A percentile compares a stretch with the other conserved stretches of the same genome.
These are phyloP conservation scores for Sula dactylatra DNA, from an alignment of 2,113 vertebrate genomes.

Conservation along the genomic window DNA sequence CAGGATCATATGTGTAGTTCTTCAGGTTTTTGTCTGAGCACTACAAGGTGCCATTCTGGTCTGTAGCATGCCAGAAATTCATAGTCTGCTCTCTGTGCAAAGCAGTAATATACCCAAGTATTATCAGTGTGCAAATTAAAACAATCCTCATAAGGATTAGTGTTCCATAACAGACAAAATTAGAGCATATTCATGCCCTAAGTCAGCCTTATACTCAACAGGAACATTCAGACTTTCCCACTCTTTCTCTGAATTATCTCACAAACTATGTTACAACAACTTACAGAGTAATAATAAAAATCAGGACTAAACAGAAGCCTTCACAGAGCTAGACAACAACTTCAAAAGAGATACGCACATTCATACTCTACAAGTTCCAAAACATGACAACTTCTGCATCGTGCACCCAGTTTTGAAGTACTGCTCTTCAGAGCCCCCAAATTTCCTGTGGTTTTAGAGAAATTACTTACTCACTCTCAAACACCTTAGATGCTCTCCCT, in stretches of 20 bases:
- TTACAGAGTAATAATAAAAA: neutral
- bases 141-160: too few relatives aligned
- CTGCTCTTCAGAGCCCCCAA: fast-evolving
- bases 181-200: fast-evolving
- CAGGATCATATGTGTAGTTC: neutral
- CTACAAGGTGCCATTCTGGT: neutral
- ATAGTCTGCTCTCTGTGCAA: neutral
- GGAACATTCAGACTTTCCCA: neutral
- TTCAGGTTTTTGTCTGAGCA: too few relatives aligned
- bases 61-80: neutral
- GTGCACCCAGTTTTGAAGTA: neutral
- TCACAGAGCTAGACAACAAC: neutral
- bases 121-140: neutral
- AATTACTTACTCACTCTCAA: fast-evolving
- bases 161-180: neutral
- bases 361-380: neutral
- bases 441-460: neutral
- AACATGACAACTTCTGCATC: fast-evolving
- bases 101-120: neutral
- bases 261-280: neutral
- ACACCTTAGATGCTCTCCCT: neutral
- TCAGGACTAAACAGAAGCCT: fast-evolving
- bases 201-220: neutral
- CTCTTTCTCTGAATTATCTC: neutral
- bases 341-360: neutral